Percentiles rank a stretch among this genome's conserved stretches.
phyloP scores from a whole-genome alignment of 2,797 vertebrate genomes.

The Sebastes melanostomus region DNA sequence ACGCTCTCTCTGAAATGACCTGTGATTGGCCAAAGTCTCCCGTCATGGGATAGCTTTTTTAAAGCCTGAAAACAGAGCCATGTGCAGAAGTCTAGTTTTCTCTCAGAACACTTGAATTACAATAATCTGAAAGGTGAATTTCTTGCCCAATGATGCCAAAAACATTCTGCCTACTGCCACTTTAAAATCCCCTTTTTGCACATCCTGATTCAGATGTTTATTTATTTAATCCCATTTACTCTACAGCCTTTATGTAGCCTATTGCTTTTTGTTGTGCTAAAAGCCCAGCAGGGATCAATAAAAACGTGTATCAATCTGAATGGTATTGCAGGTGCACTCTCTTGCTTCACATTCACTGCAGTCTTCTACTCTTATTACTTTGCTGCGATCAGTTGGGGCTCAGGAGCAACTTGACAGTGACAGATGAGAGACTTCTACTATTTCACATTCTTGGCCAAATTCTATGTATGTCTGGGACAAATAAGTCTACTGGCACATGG shows the following conservation, averaged over 20 bases:
- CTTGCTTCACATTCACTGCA: background rate
- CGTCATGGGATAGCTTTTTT: too few species aligned
- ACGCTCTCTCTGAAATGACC: too few species aligned
- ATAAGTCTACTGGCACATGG: background rate
- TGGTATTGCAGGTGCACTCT: constrained; percentile 16
- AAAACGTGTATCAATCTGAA: constrained; percentile 8
- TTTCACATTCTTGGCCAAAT: background rate
- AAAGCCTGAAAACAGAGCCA: too few species aligned
- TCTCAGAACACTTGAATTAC: too few species aligned
- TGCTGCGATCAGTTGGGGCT: background rate
- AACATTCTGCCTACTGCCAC: too few species aligned
- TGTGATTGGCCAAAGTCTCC: too few species aligned
- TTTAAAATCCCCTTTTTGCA: background rate
- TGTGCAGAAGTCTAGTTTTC: too few species aligned
- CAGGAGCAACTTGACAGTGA: constrained; percentile 13
- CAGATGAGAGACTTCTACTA: background rate
- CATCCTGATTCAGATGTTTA: background rate
- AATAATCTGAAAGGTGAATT: too few species aligned
- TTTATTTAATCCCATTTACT: constrained; percentile 2
- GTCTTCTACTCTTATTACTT: background rate
- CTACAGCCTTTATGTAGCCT: background rate
- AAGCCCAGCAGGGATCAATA: constrained; percentile 21
- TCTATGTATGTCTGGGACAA: background rate
- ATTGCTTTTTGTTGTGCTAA: background rate
- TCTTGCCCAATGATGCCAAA: too few species aligned